Base-by-base conservation (phyloP, 2,888 invertebrate species). In the Agriopis aurantiaria region DNA sequence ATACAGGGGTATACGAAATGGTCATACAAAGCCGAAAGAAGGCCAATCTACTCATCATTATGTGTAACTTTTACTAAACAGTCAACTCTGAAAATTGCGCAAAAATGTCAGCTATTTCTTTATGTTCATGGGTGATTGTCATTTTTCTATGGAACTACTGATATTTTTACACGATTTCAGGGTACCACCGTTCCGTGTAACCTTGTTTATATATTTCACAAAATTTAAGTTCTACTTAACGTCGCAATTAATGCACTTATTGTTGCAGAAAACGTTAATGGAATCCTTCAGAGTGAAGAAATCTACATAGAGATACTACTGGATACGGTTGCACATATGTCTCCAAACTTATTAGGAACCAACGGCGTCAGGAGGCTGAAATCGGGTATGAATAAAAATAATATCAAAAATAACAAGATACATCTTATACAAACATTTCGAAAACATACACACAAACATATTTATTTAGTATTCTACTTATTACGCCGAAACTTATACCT, bases 201-300 rank as follows among this genome's bases (percentile, higher is more conserved):
- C 33, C 33, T 3, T 33, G 33, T 33, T 3, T 33, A 3, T 33
- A 33, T 3, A 0, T 33, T 5, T 33, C 1, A 33, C 1, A 1
- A 33, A 33, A 3, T 33, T 33, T 33, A 33, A 1, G 33, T 33
- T 33, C 33, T 55, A 14, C 41, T 41, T n/a, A n/a, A n/a, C n/a
- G n/a, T n/a, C n/a, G n/a, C n/a, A n/a, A n/a, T n/a, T 8, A 3
- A 41, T 1, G 8, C 17, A 12, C 14, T 55, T 7, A n/a, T 45
- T 66, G 5, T 84, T 85, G 51, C 84, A 95, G 95, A 96, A 78
- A 95, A 95, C 76, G 94, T 96, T 41, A 96, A 96, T 78, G 95
- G 95, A 71, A 93, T 97, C 59, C 95, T 97, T 48, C 94, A 95
- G 79, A 95, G 95, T 69, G 97, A 97, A 91, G 96, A 96, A 83